Percentiles rank a stretch among this genome's conserved stretches.
phyloP scores from a whole-genome alignment of 2,797 vertebrate genomes.

The Esox masquinongy region DNA sequence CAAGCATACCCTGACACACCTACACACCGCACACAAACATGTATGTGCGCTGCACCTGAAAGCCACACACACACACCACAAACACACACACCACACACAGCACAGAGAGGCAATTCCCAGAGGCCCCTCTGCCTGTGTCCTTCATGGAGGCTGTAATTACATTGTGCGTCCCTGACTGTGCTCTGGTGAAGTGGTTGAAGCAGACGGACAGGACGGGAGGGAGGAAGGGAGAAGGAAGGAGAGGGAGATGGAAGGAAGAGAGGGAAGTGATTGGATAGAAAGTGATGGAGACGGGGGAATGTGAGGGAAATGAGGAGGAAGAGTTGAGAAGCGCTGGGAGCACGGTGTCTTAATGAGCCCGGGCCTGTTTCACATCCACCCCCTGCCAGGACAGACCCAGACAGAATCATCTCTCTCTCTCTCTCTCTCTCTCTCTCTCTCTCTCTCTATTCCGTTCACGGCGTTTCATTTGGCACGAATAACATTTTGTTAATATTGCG shows the following conservation, averaged over 20 bases:
- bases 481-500: not conserved
- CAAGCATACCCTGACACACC: not conserved
- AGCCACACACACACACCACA: slow-evolving; percentile 4
- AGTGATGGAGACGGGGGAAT: not conserved
- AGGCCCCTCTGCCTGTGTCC: slow-evolving; percentile 39
- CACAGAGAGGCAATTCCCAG: slow-evolving; percentile 28
- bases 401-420: not conserved
- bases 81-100: slow-evolving; percentile 16
- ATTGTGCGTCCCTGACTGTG: slow-evolving; percentile 39
- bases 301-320: not conserved
- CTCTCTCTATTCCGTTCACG: not conserved
- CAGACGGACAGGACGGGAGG: not conserved
- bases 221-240: not conserved
- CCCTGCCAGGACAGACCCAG: slow-evolving; percentile 17
- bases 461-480: not conserved
- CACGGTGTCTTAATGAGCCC: slow-evolving; percentile 12
- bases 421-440: not conserved
- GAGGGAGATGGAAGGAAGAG: not conserved
- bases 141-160: slow-evolving; percentile 61
- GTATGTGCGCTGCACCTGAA: not conserved
- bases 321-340: not conserved
- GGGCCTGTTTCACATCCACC: slow-evolving; percentile 13
- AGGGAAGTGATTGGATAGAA: not conserved
- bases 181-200: slow-evolving; percentile 41
- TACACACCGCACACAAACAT: not conserved